A percentile compares a stretch with the other conserved stretches of the same genome.
These are phyloP conservation scores for Gasterosteus aculeatus DNA, from an alignment of 2,113 vertebrate species.

Conservation along the genomic window DNA sequence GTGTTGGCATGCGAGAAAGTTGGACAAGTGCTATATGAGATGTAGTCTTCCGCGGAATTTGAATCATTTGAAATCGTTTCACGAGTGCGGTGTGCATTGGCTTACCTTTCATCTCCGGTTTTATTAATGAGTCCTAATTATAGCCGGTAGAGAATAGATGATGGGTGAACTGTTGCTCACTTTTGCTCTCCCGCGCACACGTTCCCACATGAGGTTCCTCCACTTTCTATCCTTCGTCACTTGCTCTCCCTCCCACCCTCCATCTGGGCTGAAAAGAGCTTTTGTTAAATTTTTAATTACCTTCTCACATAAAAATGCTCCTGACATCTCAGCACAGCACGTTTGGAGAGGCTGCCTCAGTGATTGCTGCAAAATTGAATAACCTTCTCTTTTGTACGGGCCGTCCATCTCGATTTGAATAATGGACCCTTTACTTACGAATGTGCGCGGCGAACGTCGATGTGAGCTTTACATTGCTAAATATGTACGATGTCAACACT, in stretches of 20 bases:
- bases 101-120: slow-evolving; percentile 52
- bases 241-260: slow-evolving; percentile 44
- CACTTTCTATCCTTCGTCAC: slow-evolving; percentile 37
- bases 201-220: slow-evolving; percentile 47
- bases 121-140: slow-evolving; percentile 69
- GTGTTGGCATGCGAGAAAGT: slow-evolving; percentile 39
- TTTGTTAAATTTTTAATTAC: slow-evolving; percentile 81
- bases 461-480: slow-evolving; percentile 22
- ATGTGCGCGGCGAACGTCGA: slow-evolving; percentile 6
- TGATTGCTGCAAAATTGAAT: slow-evolving; percentile 70
- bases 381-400: slow-evolving; percentile 59
- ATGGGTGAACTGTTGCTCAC: slow-evolving; percentile 60
- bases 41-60: slow-evolving; percentile 34
- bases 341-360: slow-evolving; percentile 59
- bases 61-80: slow-evolving; percentile 38
- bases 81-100: slow-evolving; percentile 10
- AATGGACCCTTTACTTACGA: slow-evolving; percentile 39
- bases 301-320: slow-evolving; percentile 69
- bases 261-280: slow-evolving; percentile 68
- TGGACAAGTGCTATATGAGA: slow-evolving; percentile 19
- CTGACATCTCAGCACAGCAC: slow-evolving; percentile 66
- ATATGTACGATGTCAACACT: slow-evolving; percentile 52
- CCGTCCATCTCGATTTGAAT: slow-evolving; percentile 55
- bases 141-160: slow-evolving; percentile 45
- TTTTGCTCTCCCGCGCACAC: slow-evolving; percentile 36